Base-by-base conservation (phyloP, 35 echinoderm and acorn worm genomes). In the Chiridota heheva region DNA sequence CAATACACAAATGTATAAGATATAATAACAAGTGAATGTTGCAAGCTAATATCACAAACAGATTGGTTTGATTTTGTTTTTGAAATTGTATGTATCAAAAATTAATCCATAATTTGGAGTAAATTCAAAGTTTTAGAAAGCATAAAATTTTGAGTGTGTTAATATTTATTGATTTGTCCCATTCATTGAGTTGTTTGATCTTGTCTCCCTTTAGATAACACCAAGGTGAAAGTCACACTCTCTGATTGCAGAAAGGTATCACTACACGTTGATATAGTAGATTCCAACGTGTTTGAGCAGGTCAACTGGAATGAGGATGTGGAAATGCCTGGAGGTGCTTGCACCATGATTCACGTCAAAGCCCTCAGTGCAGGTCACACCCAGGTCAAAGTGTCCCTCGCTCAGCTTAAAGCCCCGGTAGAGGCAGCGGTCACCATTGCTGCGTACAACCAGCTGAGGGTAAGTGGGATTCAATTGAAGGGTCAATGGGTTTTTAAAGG, bases 391-490 rank as follows among this genome's bases (percentile, higher is more conserved):
- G 95, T 91, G 2, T 59, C 32, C n/a, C 64, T 88, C n/a, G 51
- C 81, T 25, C 78, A 98, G 60, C 89, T 86, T 1, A 63, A 64
- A 4, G 64, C 45, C 16, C 86, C 82, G 16, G 72, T 98, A 15
- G 89, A 98, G 64, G 95, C 95, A 4, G 53, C 84, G 7, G 81
- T 98, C 13, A 91, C 85, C 40, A 79, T 98, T 3, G 84, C 94
- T 72, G 83, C 94, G 2, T 97, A 91, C 60, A 83, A 77, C 13
- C 63, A 90, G 17, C 44, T 97, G 7, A 18, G 88, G 80, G 94
- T 97, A 70, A 70, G 67, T 72, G 10, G n/a, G n/a, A n/a, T n/a
- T n/a, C n/a, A n/a, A n/a, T n/a, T n/a, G n/a, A n/a, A 63, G 5
- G 22, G 7, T 63, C 59, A 63, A 63, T 63, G 6, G 5, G 33